Evolutionary conservation across 2,888 invertebrate genomes (phyloP), one percentile per base, ranked within the genome.

Genomic region (Acrobasis repandana): DNA sequence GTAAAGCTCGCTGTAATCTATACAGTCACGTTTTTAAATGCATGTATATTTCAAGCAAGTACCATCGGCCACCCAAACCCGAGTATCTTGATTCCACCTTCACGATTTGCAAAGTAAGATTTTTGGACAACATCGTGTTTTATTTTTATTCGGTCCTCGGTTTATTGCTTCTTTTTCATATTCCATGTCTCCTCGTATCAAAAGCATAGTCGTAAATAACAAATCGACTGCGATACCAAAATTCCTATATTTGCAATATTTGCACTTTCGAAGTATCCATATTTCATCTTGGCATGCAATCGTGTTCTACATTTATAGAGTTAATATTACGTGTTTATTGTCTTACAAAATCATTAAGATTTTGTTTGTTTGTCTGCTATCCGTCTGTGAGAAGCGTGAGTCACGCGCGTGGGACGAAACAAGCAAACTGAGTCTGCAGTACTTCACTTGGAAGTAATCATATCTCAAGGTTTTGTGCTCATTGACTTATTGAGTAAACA

Each of bases 371-470:
- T 79, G 86, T 86, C 86, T 88, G 79, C 71, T 73, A 73, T 75
- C 74, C 67, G 86, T 87, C 88, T 88, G 79, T 70, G 72, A 70
- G 66, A 68, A 72, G 75, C 72, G 69, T 87, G 86, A 88, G 69
- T 89, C 88, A 89, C 74, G 70, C 63, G 79, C 82, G 88, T 87
- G 77, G 86, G 87, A 77, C 69, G 76, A 69, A 74, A 75, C 68
- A 61, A 61, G 62, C 62, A 62, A 66, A 70, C 64, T 63, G 68
- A 65, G 65, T 62, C 64, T 63, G 70, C 60, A 67, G 67, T 72
- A 62, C 63, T 63, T 63, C 63, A 64, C 56, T 49, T 47, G 59
- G 46, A 67, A 63, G 64, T 65, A 68, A 69, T 73, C 66, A 72
- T 69, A 69, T 62, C 69, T 70, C 74, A 76, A 75, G 74, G 73